Evolutionary conservation across 64 coral and sea anemone genomes (phyloP).

Genomic region (Platygyra sinensis): DNA sequence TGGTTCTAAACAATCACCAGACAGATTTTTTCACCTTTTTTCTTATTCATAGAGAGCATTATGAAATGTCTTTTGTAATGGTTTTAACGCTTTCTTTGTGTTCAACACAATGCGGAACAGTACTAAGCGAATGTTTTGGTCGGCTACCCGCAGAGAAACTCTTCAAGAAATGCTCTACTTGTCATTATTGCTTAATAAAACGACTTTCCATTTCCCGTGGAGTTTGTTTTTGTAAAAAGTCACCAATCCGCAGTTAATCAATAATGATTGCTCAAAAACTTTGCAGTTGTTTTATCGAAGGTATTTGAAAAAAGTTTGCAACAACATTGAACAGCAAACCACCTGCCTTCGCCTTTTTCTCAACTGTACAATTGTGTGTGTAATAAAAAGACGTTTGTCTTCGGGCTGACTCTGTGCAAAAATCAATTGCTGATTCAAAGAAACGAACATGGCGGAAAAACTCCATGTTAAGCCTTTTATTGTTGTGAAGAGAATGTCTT

Average conservation of each 20-base stretch:
- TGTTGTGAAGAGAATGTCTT: background rate
- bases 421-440: background rate
- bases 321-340: conserved; percentile 2
- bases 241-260: background rate
- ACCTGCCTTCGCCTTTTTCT: background rate
- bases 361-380: background rate
- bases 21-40: background rate
- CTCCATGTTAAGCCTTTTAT: background rate
- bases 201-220: background rate
- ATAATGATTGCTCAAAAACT: background rate
- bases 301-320: conserved; percentile 28
- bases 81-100: conserved; percentile 16
- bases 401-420: background rate
- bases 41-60: background rate
- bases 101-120: background rate
- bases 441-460: background rate
- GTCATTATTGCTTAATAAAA: background rate
- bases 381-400: background rate
- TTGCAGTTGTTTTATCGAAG: background rate
- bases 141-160: background rate
- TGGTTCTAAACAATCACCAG: background rate
- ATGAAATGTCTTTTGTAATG: background rate
- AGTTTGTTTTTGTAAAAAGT: background rate
- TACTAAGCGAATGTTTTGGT: background rate
- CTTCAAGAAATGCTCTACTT: background rate